Evolutionary conservation across 2,797 vertebrate species (phyloP).

Genomic region (Alcedo atthis): DNA sequence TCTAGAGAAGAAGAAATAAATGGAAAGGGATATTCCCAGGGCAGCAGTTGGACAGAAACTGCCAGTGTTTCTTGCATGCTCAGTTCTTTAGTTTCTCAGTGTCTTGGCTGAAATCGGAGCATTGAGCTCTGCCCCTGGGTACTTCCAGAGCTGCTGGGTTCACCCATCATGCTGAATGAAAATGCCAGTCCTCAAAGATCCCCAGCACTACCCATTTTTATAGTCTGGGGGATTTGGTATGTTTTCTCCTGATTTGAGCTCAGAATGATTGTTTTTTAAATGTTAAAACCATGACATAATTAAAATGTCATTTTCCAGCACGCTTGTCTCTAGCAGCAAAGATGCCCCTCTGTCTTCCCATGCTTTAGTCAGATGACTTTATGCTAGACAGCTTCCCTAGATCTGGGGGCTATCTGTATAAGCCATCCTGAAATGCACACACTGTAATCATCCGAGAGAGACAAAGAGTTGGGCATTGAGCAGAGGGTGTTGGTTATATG

Average conservation of each 20-base stretch:
- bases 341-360: not conserved
- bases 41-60: not conserved
- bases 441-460: not conserved
- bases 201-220: not conserved
- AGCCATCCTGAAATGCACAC: not conserved
- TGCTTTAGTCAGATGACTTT: not conserved
- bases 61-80: not conserved
- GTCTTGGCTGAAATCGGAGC: not conserved
- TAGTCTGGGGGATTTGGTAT: not conserved
- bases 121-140: not conserved
- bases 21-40: not conserved
- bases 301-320: not conserved
- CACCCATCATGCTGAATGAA: not conserved
- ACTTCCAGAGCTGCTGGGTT: not conserved
- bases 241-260: not conserved
- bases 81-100: not conserved
- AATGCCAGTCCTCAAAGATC: not conserved
- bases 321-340: not conserved
- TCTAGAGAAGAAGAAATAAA: not conserved
- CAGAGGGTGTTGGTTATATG: not conserved
- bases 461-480: not conserved
- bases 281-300: not conserved
- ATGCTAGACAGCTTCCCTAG: not conserved
- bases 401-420: not conserved
- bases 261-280: not conserved